Base-by-base conservation (phyloP, 2,113 vertebrate genomes). In the Gorsachius goisagi region DNA sequence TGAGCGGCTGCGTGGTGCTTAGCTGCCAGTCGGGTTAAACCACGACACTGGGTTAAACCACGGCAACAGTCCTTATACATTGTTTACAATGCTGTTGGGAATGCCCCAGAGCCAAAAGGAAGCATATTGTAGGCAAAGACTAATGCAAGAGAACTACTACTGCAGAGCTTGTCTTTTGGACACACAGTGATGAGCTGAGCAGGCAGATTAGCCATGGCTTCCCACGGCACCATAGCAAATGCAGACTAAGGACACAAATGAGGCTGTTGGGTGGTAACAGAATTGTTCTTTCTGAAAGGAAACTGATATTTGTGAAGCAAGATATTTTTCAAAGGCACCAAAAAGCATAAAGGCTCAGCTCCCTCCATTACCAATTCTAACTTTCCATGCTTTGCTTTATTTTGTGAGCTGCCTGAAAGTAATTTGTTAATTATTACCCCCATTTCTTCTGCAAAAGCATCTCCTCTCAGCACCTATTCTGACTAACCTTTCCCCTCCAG, bases 81-180 rank as follows among this genome's bases (percentile, higher is more conserved):
- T 88, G 95, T 92, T 94, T 73, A 94, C 50, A 58, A 4, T 2
- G 41, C 27, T 69, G 28, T 14, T 60, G 75, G 73, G 82, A 89
- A 80, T 84, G 76, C 55, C 83, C 49, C 69, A 74, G 83, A 90
- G 84, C 55, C 91, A 90, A 58, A 77, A 69, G n/a, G 59, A 80
- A 88, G 56, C 35, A 58, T 4, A 15, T 0, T 80, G 75, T 3
- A 53, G 27, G 73, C n/a, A 73, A 39, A 77, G 37, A 41, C 27
- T 77, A 49, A 81, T 32, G 53, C 53, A 62, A 28, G 22, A 80
- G 63, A 88, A 19, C 24, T 62, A 26, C 53, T 79, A 8, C 11
- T 66, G 67, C 62, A 88, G 69, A 75, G 49, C 28, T 24, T 20
- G 30, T 75, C 20, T 64, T 67, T 30, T 23, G 41, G 71, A 82